Evolutionary conservation across 2,888 invertebrate species (phyloP).

Genomic region (Falcaria lacertinaria): DNA sequence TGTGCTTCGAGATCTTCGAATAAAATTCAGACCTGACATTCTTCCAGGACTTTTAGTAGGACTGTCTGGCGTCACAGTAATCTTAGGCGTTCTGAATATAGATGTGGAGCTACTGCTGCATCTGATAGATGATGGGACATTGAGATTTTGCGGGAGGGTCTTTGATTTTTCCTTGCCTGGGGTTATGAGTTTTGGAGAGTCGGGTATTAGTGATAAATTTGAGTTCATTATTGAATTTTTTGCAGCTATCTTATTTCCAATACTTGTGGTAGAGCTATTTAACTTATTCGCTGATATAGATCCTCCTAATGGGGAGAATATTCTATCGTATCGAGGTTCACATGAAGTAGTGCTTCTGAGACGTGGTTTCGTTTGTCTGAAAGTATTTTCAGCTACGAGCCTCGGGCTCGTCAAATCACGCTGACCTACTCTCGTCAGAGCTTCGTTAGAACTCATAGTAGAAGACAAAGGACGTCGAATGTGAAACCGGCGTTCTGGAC

Average conservation of each 20-base stretch:
- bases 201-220: conserved; percentile 68
- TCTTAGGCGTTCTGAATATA: conserved; percentile 66
- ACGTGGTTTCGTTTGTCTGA: conserved; percentile 57
- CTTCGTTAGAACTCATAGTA: conserved; percentile 67
- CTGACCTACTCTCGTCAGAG: conserved; percentile 58
- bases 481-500: conserved; percentile 43
- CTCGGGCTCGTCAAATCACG: conserved; percentile 64
- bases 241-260: conserved; percentile 47
- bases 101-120: conserved; percentile 69
- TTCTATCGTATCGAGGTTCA: conserved; percentile 70
- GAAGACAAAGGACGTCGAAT: conserved; percentile 65
- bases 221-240: conserved; percentile 64
- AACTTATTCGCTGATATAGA: conserved; percentile 63
- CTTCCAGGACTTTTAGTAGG: conserved; percentile 77
- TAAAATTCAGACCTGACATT: conserved; percentile 79
- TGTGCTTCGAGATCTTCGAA: conserved; percentile 85
- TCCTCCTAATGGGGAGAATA: conserved; percentile 62
- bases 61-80: conserved; percentile 71
- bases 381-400: conserved; percentile 56
- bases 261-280: conserved; percentile 57
- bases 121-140: conserved; percentile 65
- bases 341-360: conserved; percentile 66
- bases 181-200: conserved; percentile 66
- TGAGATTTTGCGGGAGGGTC: conserved; percentile 81
- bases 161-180: conserved; percentile 78